Evolutionary conservation across 2,113 vertebrate genomes (phyloP), one percentile per base, ranked within the genome.

Genomic region (Barnardius zonarius): DNA sequence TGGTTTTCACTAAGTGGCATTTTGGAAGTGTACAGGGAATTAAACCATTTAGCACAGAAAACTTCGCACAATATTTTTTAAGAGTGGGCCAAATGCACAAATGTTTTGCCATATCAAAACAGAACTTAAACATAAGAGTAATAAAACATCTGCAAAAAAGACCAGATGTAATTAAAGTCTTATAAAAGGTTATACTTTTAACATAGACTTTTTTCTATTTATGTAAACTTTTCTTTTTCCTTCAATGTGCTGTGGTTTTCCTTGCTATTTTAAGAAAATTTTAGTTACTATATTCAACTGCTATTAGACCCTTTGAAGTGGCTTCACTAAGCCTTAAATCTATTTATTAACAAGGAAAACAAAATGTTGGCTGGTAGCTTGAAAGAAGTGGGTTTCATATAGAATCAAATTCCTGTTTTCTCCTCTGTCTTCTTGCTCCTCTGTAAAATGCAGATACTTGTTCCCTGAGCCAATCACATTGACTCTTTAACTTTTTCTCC

Each of bases 61-160:
- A 51, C 33, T 39, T 44, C 9, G 8, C 51, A 68, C 3, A 0
- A 0, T 49, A 62, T 77, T 77, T 48, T 44, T 8, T 37, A 62
- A 61, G 62, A 62, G 37, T 31, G 28, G 61, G 35, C 31, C 51
- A 90, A 93, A 67, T 5, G 16, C 25, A 46, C 2, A 43, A 11
- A 64, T 20, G 13, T 86, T 77, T 84, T 55, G 61, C 48, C 25
- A 61, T 46, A 25, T 39, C 17, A 59, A 33, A 78, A 70, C 19
- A 39, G 54, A 90, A 83, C 8, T 62, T 70, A 39, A n/a, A 31
- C 13, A 74, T 69, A 86, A 35, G 1, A 54, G 9, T 67, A 85
- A 86, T 6, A 43, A 84, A 85, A 61, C 80, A 81, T 27, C 78
- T 78, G 11, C 17, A 81, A 81, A 70, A 83, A 33, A 62, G 19